Base-by-base conservation (phyloP, 2,113 vertebrate genomes). In the Hippocampus guttulatus region DNA sequence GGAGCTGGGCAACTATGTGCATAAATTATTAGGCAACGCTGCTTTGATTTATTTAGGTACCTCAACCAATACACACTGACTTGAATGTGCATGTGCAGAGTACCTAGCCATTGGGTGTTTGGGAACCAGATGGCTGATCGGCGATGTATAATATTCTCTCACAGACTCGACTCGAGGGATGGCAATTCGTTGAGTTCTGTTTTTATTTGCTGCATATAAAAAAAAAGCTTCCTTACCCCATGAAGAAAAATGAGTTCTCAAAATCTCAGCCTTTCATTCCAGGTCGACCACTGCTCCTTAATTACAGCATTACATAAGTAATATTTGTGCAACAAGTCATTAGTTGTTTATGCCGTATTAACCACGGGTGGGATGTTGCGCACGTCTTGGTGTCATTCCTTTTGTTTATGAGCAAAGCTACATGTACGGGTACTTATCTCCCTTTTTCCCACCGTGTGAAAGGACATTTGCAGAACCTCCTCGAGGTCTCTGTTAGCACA, bases 21-120 rank as follows among this genome's bases (percentile, higher is more conserved):
- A 88, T 85, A 82, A 83, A 87, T 79, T 78, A 82, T 75, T 18
- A 79, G 79, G 74, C 68, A 54, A 43, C 8, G 25, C 58, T 66
- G 49, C 33, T n/a, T 57, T 65, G 21, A 51, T 85, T 81, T 80
- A 74, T 83, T 84, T 83, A 14, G 27, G 64, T 58, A 68, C 68
- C 69, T 68, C 61, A 71, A 60, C 14, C 30, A 60, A 60, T 18
- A 15, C 15, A 16, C 12, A 71, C 60, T 60, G 64, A 71, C 64
- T 61, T 18, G 18, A 51, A 18, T 21, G 49, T 51, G 49, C 49
- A 51, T 7, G 49, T 51, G 20, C 49, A 18, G 18, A 20, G 8
- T 51, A 51, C 18, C 49, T 18, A 51, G 15, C 16, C 18, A 1
- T 20, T 7, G 20, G 18, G 49, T 51, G 49, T 20, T 20, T 51